Conservation (phyloP, 1,140 invertebrate species). For the Steinernema feltiae region DNA sequence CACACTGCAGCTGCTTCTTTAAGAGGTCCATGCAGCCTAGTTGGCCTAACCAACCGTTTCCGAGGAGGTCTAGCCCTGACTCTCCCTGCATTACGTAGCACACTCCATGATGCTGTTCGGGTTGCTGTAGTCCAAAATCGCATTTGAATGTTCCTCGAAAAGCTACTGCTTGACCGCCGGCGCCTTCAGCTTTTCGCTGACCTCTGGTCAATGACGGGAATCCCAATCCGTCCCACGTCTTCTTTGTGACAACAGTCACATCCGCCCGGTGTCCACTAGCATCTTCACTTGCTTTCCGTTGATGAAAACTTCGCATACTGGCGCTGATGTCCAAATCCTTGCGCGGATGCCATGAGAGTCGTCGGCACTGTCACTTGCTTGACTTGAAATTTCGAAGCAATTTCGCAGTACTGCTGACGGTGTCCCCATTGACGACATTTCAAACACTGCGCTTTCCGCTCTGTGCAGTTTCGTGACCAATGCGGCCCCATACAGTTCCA, state of each 20-base stretch:
- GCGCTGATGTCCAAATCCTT: neutral
- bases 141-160: neutral
- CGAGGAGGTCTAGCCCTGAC: neutral
- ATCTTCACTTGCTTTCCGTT: neutral
- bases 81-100: neutral
- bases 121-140: neutral
- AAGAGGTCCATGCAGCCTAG: neutral
- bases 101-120: too few species aligned
- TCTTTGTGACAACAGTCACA: neutral
- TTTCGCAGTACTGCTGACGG: neutral
- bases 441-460: neutral
- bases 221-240: neutral
- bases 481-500: neutral
- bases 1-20: too few species aligned
- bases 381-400: neutral
- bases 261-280: constrained; percentile 18
- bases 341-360: neutral
- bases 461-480: neutral
- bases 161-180: neutral
- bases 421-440: neutral
- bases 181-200: neutral
- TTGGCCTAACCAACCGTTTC: neutral
- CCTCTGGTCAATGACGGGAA: neutral
- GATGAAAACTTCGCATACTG: neutral
- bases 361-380: too few species aligned